Evolutionary conservation across 2,113 vertebrate species (phyloP).

Genomic region (Cephalopterus ornatus): DNA sequence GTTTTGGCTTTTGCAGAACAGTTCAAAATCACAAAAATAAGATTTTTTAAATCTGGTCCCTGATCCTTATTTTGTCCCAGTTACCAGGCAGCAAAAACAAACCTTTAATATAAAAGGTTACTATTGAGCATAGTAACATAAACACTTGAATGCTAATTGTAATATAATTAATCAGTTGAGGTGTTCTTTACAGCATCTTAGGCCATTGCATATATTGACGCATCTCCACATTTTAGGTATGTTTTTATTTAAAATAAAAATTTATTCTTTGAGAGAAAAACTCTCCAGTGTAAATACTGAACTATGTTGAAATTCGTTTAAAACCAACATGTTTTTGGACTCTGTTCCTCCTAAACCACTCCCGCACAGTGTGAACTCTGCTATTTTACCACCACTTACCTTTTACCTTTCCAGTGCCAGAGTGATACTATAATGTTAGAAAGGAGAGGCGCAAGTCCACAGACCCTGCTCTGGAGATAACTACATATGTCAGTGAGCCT

Average conservation of each 20-base stretch:
- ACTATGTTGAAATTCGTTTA: background rate
- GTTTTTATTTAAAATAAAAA: background rate
- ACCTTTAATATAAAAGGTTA: background rate
- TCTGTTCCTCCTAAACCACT: background rate
- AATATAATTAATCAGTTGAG: background rate
- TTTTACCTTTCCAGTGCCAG: background rate
- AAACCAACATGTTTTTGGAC: background rate
- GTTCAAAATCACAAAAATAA: background rate
- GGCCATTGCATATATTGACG: background rate
- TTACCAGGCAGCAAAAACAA: background rate
- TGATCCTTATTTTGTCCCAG: background rate
- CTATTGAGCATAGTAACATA: background rate
- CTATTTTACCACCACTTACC: background rate
- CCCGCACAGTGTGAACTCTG: background rate
- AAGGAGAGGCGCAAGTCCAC: background rate
- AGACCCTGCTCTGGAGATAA: background rate
- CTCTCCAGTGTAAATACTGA: background rate
- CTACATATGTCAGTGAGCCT: background rate
- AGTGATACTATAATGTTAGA: background rate
- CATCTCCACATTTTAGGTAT: background rate
- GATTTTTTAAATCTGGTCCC: background rate
- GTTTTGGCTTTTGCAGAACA: background rate
- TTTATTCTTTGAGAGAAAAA: background rate
- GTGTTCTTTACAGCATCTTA: background rate
- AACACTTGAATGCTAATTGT: background rate